phyloP scores from a whole-genome alignment of 37 sponge, comb jelly and placozoan genomes.

The Agelas oroides region DNA sequence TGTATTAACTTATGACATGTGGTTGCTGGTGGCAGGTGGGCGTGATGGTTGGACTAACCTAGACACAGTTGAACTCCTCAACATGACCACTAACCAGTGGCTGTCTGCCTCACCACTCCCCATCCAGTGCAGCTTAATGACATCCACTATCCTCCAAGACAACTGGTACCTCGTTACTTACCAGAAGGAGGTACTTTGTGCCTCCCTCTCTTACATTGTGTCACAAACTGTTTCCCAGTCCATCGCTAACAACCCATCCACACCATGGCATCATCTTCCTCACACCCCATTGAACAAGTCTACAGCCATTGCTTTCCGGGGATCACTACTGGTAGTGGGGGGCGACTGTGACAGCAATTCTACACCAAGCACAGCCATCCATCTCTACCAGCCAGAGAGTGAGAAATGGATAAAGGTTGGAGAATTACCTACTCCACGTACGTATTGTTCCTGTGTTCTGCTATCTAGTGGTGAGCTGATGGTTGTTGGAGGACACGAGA shows the following conservation, averaged over 20 bases:
- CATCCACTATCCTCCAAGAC: no score
- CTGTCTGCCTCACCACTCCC: no score
- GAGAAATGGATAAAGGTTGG: slow-evolving; percentile 7
- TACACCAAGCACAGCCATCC: slow-evolving; percentile 1
- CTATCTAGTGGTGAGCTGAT: not conserved
- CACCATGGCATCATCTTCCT: not conserved
- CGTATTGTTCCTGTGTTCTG: not conserved
- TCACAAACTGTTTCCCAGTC: not conserved
- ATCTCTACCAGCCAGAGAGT: slow-evolving; percentile 8
- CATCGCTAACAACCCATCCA: no score
- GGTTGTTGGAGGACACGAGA: not conserved
- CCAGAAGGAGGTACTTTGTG: no score
- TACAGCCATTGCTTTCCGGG: not conserved
- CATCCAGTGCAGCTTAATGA: no score
- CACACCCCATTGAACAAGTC: not conserved
- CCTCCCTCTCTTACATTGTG: no score
- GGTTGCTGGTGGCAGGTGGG: no score
- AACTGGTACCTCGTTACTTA: no score
- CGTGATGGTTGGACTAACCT: no score
- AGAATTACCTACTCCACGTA: slow-evolving; percentile 9
- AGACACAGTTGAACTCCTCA: no score
- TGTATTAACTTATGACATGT: no score
- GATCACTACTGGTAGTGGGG: slow-evolving; percentile 11
- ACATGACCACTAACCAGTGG: no score
- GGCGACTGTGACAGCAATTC: not conserved